Evolutionary conservation across 2,113 vertebrate species (phyloP).

Genomic region (Scytalopus superciliaris): DNA sequence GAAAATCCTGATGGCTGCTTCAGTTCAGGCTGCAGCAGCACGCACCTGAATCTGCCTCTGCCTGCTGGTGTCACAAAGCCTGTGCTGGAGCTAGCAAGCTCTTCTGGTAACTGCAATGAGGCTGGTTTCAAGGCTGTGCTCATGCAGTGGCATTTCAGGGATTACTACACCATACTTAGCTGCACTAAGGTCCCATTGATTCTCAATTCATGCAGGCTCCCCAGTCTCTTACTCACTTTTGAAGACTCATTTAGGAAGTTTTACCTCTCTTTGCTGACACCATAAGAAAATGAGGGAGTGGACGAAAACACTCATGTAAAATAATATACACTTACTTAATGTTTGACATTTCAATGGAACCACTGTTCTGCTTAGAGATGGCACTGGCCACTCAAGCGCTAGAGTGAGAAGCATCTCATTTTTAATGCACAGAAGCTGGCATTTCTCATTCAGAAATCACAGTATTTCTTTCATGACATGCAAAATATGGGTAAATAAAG

Average conservation of each 20-base stretch:
- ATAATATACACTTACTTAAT: background rate
- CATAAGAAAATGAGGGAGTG: background rate
- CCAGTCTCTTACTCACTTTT: background rate
- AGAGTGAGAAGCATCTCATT: background rate
- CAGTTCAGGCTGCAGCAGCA: rapidly evolving
- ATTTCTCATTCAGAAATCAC: background rate
- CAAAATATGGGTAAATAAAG: constrained; percentile 27
- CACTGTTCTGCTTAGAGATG: background rate
- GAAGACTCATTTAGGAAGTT: background rate
- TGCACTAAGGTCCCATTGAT: background rate
- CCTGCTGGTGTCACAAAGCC: background rate
- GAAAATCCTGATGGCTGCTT: background rate
- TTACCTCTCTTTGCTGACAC: background rate
- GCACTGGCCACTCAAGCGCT: background rate
- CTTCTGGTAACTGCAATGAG: background rate
- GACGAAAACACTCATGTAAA: background rate
- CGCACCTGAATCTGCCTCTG: background rate
- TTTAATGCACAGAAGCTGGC: background rate
- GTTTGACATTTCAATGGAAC: background rate
- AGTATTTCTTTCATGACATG: background rate
- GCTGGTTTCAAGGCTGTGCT: background rate
- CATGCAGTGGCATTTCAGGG: background rate
- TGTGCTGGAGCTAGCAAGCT: background rate
- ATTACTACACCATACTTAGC: background rate
- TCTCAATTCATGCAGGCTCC: background rate